Evolutionary conservation across 2,888 invertebrate species (phyloP), one percentile per base, ranked within the genome.

Genomic region (Ctena decussata): DNA sequence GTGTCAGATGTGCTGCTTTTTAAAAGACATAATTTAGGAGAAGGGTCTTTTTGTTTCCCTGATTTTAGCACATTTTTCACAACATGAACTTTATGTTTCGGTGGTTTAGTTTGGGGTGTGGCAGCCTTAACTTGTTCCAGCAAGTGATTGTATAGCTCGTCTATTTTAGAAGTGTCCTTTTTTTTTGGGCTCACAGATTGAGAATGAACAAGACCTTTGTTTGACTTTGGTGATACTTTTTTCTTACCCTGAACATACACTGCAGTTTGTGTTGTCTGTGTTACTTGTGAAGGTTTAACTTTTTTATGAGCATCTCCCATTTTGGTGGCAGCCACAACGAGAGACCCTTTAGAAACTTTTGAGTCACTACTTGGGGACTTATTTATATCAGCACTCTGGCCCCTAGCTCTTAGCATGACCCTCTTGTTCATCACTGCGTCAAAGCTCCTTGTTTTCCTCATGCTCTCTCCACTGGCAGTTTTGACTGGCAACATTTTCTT

Each of bases 21-120:
- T 0, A 46, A 12, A 21, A 15, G 24, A 5, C 35, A 46, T 30
- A 46, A 73, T 73, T 65, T 65, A 5, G 65, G 65, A 35, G 65
- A 65, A 35, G 32, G 65, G 21, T 3, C 35, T 65, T 65, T 65
- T 18, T 32, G 5, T 65, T 65, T 65, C 30, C 65, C 65, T 65
- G 65, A 32, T 35, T 65, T 65, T 60, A 60, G 60, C 30, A 30
- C 60, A 60, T 60, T 24, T 60, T 60, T 60, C 32, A 65, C 65
- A 18, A 11, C 21, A 32, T 18, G 12, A 21, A 35, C 65, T 6
- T 21, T 65, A 35, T 65, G 65, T 35, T 65, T 65, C 1, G 65
- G 35, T 35, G 35, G 65, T 65, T 65, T 65, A 65, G 27, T 27
- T 35, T 32, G 65, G 18, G 65, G 65, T 32, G 65, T 65, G 24